Conservation (phyloP, 2,888 invertebrate species). For the Ommatoiulus sabulosus region DNA sequence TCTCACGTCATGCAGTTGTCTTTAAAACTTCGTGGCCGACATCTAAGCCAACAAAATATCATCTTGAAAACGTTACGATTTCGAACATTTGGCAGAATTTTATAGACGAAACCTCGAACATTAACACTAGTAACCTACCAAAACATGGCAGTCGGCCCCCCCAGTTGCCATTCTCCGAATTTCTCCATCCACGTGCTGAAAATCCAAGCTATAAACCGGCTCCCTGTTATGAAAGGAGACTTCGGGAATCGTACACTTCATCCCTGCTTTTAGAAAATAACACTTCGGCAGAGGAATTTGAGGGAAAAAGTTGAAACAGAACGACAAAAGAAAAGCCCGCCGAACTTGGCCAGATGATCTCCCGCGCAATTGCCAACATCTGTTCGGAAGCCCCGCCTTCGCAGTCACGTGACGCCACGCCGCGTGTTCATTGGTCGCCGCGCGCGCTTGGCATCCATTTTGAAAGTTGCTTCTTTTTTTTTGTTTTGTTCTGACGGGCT, state of each 20-base stretch:
- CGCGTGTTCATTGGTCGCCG: not conserved
- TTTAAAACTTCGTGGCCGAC: too few relatives aligned
- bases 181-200: conserved; percentile 74
- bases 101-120: not conserved
- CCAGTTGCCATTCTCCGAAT: conserved; percentile 87
- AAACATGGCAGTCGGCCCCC: conserved; percentile 89
- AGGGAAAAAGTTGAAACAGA: not conserved
- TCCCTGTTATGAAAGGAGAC: conserved; percentile 98
- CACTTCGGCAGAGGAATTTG: not conserved
- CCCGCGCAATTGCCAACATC: conserved; percentile 16
- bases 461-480: not conserved
- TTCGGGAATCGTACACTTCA: conserved; percentile 97
- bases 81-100: not conserved
- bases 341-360: not conserved
- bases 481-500: not conserved
- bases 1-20: too few relatives aligned
- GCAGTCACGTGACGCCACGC: not conserved
- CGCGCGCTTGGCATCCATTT: not conserved
- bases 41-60: not conserved
- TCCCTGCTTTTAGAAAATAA: conserved; percentile 68
- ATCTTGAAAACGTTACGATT: not conserved
- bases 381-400: not conserved
- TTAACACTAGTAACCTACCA: conserved; percentile 74
- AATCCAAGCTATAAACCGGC: conserved; percentile 90
- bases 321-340: not conserved